These are phyloP conservation scores for Rhizoglyphus robini DNA, from an alignment of 1,140 invertebrate genomes.

Conservation along the genomic window DNA sequence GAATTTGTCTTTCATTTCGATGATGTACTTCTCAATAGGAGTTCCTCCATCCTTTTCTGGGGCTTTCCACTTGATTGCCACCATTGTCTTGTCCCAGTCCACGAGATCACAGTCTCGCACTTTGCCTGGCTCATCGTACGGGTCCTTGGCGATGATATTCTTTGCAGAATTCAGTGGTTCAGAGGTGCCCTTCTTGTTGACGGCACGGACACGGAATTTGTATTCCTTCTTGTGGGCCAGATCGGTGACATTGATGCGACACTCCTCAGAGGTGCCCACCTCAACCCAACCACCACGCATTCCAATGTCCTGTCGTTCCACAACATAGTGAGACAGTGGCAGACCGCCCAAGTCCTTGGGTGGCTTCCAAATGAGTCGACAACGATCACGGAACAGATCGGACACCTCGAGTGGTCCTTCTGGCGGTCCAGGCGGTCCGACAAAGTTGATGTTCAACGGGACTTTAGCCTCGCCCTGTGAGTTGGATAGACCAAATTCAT, in stretches of 20 bases:
- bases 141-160: constrained; percentile 84
- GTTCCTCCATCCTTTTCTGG: constrained; percentile 84
- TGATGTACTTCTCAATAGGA: constrained; percentile 74
- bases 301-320: constrained; percentile 78
- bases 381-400: constrained; percentile 81
- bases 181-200: constrained; percentile 61
- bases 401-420: constrained; percentile 69
- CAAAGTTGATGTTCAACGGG: constrained; percentile 62
- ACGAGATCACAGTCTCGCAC: constrained; percentile 73
- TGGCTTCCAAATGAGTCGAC: constrained; percentile 76
- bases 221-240: constrained; percentile 72
- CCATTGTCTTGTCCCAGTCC: constrained; percentile 91
- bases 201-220: constrained; percentile 86
- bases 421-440: constrained; percentile 59
- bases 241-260: constrained; percentile 69
- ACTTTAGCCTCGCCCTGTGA: constrained; percentile 71
- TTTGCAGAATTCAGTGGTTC: constrained; percentile 74
- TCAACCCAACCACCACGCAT: constrained; percentile 60
- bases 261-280: constrained; percentile 49
- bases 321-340: constrained; percentile 74
- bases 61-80: constrained; percentile 82
- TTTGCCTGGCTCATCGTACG: constrained; percentile 90
- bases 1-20: constrained; percentile 92
- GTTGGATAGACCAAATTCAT: constrained; percentile 72
- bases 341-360: constrained; percentile 85